Percentiles rank a stretch among this genome's conserved stretches.
These are phyloP conservation scores for Pilophorus perplexus DNA, from an alignment of 2,888 invertebrate species.

Conservation along the genomic window DNA sequence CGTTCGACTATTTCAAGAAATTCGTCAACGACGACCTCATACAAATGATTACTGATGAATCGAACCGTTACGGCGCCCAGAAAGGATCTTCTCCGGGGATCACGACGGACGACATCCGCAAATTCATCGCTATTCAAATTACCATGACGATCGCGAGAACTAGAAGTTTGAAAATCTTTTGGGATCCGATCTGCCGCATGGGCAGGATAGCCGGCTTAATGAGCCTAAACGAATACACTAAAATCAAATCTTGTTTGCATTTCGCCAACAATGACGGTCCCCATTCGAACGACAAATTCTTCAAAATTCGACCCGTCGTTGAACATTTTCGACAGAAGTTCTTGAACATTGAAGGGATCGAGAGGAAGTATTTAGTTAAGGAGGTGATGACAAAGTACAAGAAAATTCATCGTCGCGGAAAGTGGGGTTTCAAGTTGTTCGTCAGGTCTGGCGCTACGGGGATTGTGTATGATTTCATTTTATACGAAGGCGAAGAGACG, in stretches of 20 bases:
- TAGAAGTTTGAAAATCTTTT: slow-evolving; percentile 12
- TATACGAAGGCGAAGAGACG: slow-evolving; percentile 50
- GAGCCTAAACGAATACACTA: slow-evolving; percentile 5
- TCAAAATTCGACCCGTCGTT: slow-evolving; percentile 22
- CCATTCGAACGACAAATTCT: background rate
- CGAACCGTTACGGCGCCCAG: slow-evolving; percentile 3
- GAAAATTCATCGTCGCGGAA: background rate
- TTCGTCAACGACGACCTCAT: slow-evolving; percentile 29
- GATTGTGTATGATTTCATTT: slow-evolving; percentile 51
- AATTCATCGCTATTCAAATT: slow-evolving; percentile 14
- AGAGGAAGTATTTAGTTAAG: slow-evolving; percentile 1
- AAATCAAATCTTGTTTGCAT: slow-evolving; percentile 11
- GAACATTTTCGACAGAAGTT: slow-evolving; percentile 29
- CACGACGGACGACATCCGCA: background rate
- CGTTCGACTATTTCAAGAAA: slow-evolving; percentile 7
- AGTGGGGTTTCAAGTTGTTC: slow-evolving; percentile 47
- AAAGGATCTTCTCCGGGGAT: background rate
- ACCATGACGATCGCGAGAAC: slow-evolving; percentile 19
- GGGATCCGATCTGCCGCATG: background rate
- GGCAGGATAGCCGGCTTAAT: slow-evolving; percentile 20
- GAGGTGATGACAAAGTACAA: slow-evolving; percentile 25
- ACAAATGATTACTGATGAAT: slow-evolving; percentile 14
- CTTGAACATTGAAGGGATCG: background rate
- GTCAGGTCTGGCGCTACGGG: slow-evolving; percentile 51
- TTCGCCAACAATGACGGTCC: slow-evolving; percentile 13